Evolutionary conservation across 1,140 invertebrate species (phyloP), one percentile per base, ranked within the genome.

Genomic region (Apis mellifera): DNA sequence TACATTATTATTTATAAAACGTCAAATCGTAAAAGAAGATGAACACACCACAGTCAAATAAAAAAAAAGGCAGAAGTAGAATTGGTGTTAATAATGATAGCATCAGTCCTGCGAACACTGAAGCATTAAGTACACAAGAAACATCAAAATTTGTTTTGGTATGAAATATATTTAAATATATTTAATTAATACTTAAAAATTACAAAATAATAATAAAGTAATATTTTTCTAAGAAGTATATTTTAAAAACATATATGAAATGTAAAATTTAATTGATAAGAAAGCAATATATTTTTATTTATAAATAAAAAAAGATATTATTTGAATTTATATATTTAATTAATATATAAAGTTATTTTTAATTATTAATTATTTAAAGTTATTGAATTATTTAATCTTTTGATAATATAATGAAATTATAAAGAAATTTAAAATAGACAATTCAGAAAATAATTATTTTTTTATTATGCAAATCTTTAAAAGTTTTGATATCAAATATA

Each of bases 31-130:
- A 72, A 79, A 82, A 79, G 76, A 92, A 84, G 26, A 92, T 93
- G 91, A 92, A 89, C 68, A 90, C 93, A 7, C 91, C 92, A 3
- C 90, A 91, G 17, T 90, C 89, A 0, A 93, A 93, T 72, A 94
- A 94, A 77, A 94, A 94, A 72, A 94, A 94, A 66, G 90, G 92
- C n/a, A 83, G 93, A 52, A 94, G 89, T 76, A 90, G 91, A 86
- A 90, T 92, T 11, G 89, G 90, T 4, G 85, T 90, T 13, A 88
- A 88, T 17, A 91, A 88, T 12, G 92, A 93, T 13, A 86, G 81
- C 1, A 42, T 72, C 1, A 90, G 73, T 13, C 65, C 87, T 17
- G 84, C 80, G n/a, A 90, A 87, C 69, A 54, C 77, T 0, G 93
- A 94, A 80, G 82, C 85, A 7, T 68, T 91, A 17, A 92, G 86